Evolutionary conservation across 2,888 invertebrate species (phyloP), one percentile per base, ranked within the genome.

Genomic region (Tubulanus polymorphus): DNA sequence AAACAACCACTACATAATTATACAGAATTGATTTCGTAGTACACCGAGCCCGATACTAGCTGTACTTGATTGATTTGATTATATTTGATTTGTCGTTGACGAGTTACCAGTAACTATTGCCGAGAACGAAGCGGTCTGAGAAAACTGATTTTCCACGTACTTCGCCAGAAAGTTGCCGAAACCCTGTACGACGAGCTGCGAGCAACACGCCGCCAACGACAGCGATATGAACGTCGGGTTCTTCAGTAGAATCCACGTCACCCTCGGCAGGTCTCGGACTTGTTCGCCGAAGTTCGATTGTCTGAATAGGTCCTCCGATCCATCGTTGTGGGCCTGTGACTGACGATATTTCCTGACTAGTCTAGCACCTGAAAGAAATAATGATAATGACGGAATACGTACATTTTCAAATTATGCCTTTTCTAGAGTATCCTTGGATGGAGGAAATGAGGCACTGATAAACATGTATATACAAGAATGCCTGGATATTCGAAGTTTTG

Each of bases 121-220:
- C 18, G 88, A 87, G 53, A 81, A 81, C 12, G 85, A 86, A 0
- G 90, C 83, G 0, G 84, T 83, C 59, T 84, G 84, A 61, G 84
- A 83, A 71, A 86, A 89, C 72, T 88, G 87, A 6, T 87, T 86
- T 77, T 89, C 88, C 70, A 89, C 83, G 72, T 88, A 88, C 72
- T 88, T 89, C 8, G 87, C 85, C 65, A 88, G 79, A 71, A 86
- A 89, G 10, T 87, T 88, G 70, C 87, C 85, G 65, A 86, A 86
- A 0, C 86, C 86, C 35, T 74, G 73, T 28, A 77, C 68, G 2
- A 80, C 41, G 20, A 41, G 18, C 5, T 20, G 6, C 6, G 23
- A 41, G 6, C 6, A 5, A 20, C 20, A 20, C 41, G 23, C 23
- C 20, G 41, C 5, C 6, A 41, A 8, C 6, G 41, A 20, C 23